Conservation (phyloP, 2,888 invertebrate species). For the Agrochola macilenta region DNA sequence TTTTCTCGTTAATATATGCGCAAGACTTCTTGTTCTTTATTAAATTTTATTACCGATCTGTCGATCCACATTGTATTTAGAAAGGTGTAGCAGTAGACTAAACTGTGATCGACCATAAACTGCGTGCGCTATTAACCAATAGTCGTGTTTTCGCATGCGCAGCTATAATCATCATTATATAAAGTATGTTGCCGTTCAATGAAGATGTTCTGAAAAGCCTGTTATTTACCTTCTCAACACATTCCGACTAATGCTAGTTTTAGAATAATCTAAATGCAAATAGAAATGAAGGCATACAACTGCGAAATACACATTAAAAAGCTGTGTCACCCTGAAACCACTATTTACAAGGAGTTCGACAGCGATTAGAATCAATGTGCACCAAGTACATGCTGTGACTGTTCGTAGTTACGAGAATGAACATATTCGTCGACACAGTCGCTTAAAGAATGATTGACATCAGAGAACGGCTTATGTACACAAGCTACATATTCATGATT, state of each 20-base stretch:
- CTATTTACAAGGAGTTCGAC: slow-evolving; percentile 48
- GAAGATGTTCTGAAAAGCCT: slow-evolving; percentile 9
- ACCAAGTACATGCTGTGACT: slow-evolving; percentile 6
- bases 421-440: slow-evolving; percentile 43
- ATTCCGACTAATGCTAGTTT: background rate
- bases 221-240: slow-evolving; percentile 20
- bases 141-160: slow-evolving; percentile 17
- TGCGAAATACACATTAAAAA: slow-evolving; percentile 54
- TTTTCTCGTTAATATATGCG: background rate
- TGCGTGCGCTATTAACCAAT: slow-evolving; percentile 18
- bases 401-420: slow-evolving; percentile 25
- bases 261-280: slow-evolving; percentile 31
- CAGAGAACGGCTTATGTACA: slow-evolving; percentile 75
- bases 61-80: slow-evolving; percentile 13
- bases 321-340: slow-evolving; percentile 51
- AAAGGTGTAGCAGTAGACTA: slow-evolving; percentile 2
- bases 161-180: slow-evolving; percentile 29
- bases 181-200: background rate
- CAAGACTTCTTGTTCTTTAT: background rate
- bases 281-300: slow-evolving; percentile 52
- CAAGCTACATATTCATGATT: slow-evolving; percentile 75
- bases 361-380: slow-evolving; percentile 51
- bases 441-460: slow-evolving; percentile 77
- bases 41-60: background rate
- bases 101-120: slow-evolving; percentile 22